Conservation (phyloP, 2,113 vertebrate genomes). For the Morone chrysops region DNA sequence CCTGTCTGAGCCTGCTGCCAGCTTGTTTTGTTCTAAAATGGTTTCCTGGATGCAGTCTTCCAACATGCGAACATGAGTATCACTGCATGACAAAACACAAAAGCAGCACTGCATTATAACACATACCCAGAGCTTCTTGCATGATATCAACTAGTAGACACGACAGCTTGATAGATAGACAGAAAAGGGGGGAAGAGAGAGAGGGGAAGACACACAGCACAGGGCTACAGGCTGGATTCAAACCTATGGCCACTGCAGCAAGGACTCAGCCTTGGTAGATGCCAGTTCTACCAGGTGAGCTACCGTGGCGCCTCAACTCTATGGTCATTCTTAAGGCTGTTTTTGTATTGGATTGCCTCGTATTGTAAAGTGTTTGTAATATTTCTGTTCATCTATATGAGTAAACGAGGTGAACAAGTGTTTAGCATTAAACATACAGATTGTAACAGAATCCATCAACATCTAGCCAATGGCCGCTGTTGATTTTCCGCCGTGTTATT, state of each 20-base stretch:
- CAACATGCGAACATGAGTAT: constrained; percentile 98
- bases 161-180: too few species aligned
- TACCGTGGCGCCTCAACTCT: too few species aligned
- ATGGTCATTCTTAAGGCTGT: background rate
- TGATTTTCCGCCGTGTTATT: background rate
- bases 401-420: background rate
- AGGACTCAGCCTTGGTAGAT: too few species aligned
- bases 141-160: background rate
- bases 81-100: constrained; percentile 80
- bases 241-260: too few species aligned
- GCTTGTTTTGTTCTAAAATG: constrained; percentile 96
- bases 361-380: background rate
- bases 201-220: too few species aligned
- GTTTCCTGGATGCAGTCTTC: constrained; percentile 98
- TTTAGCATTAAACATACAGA: background rate
- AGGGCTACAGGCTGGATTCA: too few species aligned
- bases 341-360: background rate
- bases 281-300: too few species aligned
- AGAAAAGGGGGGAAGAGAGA: too few species aligned
- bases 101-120: background rate
- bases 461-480: background rate
- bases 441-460: background rate
- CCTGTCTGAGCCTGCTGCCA: constrained; percentile 97
- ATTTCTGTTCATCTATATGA: background rate
- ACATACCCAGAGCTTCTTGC: background rate